Evolutionary conservation across 2,888 invertebrate species (phyloP).

Genomic region (Apamea epomidion): DNA sequence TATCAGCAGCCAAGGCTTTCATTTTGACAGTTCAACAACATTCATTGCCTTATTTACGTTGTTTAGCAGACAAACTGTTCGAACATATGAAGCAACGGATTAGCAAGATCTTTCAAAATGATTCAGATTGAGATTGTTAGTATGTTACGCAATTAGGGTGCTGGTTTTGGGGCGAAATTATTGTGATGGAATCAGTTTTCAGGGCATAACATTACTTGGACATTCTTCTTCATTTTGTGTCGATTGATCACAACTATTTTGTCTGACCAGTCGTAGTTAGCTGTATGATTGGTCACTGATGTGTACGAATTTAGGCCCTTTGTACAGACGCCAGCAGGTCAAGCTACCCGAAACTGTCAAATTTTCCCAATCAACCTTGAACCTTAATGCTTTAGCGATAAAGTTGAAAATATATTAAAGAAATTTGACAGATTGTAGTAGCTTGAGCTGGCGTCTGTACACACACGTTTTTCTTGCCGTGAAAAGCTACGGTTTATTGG

Average conservation of each 20-base stretch:
- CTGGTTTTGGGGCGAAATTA: neutral
- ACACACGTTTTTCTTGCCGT: neutral
- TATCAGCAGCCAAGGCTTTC: neutral
- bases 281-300: neutral
- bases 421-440: too few relatives aligned
- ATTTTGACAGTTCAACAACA: neutral
- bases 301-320: neutral
- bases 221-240: neutral
- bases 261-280: neutral
- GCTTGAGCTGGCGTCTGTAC: too few relatives aligned
- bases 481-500: neutral
- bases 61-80: neutral
- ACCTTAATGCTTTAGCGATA: too few relatives aligned
- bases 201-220: neutral
- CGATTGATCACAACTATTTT: neutral
- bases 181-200: slow-evolving; percentile 6
- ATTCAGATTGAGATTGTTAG: neutral
- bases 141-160: neutral
- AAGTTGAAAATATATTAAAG: too few relatives aligned
- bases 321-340: too few relatives aligned
- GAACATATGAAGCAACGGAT: neutral
- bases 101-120: neutral
- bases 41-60: neutral
- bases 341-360: too few relatives aligned
- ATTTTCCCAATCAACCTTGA: too few relatives aligned